phyloP scores from a whole-genome alignment of 2,113 vertebrate genomes.

The Prunella fulvescens region DNA sequence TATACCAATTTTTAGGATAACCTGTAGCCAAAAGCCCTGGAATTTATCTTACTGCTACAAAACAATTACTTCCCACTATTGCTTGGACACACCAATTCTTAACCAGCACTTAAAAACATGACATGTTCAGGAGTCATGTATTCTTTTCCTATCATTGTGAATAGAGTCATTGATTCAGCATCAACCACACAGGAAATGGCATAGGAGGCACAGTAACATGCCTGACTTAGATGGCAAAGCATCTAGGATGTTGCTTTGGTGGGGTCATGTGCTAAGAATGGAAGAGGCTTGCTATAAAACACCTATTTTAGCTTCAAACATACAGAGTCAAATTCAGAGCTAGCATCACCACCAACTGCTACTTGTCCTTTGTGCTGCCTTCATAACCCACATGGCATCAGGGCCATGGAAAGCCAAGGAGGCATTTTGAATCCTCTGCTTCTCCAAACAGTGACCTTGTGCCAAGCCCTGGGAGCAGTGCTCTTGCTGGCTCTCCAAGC shows the following conservation, averaged over 20 bases:
- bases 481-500: fast-evolving
- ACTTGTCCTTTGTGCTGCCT: neutral
- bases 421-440: neutral
- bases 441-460: neutral
- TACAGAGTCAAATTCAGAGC: neutral
- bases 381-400: neutral
- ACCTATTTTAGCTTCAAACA: neutral
- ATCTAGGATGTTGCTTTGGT: neutral
- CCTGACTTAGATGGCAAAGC: conserved; percentile 56
- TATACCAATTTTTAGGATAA: neutral
- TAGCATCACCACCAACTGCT: neutral
- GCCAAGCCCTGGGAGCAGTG: neutral
- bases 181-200: conserved; percentile 43
- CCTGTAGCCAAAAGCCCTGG: neutral
- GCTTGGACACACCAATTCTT: neutral
- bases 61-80: conserved; percentile 8
- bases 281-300: neutral
- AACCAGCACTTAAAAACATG: conserved; percentile 19
- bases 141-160: conserved; percentile 52
- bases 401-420: neutral
- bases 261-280: neutral
- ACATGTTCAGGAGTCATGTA: conserved; percentile 5
- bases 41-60: neutral
- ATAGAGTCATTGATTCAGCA: conserved; percentile 56
- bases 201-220: conserved; percentile 31